Conservation (phyloP, 2,797 vertebrate species). For the Bovichtus variegatus region DNA sequence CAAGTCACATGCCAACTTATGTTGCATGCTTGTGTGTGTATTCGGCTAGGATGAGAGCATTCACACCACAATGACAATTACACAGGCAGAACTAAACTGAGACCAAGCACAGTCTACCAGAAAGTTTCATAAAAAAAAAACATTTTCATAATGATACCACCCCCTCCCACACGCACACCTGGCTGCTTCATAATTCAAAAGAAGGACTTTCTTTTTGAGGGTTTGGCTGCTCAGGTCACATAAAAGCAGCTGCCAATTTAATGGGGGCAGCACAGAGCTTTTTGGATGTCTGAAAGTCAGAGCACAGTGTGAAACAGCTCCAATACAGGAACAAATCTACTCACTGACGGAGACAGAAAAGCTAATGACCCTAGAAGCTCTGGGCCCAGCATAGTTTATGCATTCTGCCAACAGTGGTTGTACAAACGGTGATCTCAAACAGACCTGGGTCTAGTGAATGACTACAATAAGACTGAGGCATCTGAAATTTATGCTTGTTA, state of each 20-base stretch:
- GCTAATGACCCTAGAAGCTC: constrained; percentile 39
- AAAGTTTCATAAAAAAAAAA: neutral
- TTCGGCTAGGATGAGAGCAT: neutral
- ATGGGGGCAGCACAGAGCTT: constrained; percentile 44
- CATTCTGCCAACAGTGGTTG: constrained; percentile 8
- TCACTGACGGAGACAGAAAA: constrained; percentile 36
- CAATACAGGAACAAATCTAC: constrained; percentile 33
- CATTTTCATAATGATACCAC: constrained; percentile 6
- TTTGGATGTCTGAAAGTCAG: constrained; percentile 34
- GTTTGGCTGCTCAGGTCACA: constrained; percentile 47
- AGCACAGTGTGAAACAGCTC: constrained; percentile 52
- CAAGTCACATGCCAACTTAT: neutral
- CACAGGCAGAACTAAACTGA: constrained; percentile 3
- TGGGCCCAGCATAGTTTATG: constrained; percentile 1
- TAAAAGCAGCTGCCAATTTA: constrained; percentile 55
- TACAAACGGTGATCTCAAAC: constrained; percentile 9
- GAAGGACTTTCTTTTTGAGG: constrained; percentile 24
- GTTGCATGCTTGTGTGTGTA: constrained; percentile 8
- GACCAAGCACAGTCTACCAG: neutral
- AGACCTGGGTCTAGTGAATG: neutral
- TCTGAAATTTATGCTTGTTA: constrained; percentile 10
- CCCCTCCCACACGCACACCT: neutral
- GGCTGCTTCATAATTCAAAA: constrained; percentile 53
- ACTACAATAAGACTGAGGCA: neutral
- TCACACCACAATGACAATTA: neutral